phyloP scores from a whole-genome alignment of 1,140 invertebrate genomes.

The Nymphalis io region DNA sequence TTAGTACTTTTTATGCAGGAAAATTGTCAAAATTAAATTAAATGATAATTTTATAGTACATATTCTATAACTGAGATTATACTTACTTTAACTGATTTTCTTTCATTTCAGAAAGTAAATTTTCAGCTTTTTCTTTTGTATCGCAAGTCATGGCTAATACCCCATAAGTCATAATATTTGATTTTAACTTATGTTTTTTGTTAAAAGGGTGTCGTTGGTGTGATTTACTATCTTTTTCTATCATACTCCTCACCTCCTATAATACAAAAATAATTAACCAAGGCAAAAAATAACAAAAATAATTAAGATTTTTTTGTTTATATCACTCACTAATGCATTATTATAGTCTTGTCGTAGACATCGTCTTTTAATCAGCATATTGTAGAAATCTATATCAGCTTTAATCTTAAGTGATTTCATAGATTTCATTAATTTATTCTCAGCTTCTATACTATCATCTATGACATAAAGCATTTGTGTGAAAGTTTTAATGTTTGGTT shows the following conservation, averaged over 20 bases:
- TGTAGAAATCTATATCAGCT: slow-evolving; percentile 91
- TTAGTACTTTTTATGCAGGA: too few species aligned
- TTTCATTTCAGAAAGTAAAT: slow-evolving; percentile 87
- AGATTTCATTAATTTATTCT: slow-evolving; percentile 83
- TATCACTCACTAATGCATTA: slow-evolving; percentile 83
- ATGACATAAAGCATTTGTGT: slow-evolving; percentile 88
- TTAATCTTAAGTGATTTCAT: slow-evolving; percentile 83
- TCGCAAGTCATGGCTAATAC: slow-evolving; percentile 89
- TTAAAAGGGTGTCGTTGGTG: slow-evolving; percentile 56
- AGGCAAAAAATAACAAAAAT: not conserved
- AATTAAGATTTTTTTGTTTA: not conserved
- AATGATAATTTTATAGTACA: not conserved
- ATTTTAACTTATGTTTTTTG: slow-evolving; percentile 81
- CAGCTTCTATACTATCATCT: slow-evolving; percentile 83
- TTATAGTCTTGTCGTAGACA: slow-evolving; percentile 84
- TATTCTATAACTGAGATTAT: not conserved
- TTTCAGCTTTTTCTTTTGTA: slow-evolving; percentile 81
- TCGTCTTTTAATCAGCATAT: slow-evolving; percentile 91
- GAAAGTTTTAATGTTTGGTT: slow-evolving; percentile 90
- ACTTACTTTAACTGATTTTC: slow-evolving; percentile 82
- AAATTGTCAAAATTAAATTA: too few species aligned
- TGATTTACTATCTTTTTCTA: slow-evolving; percentile 77
- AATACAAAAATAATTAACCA: slow-evolving; percentile 40
- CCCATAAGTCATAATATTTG: slow-evolving; percentile 92
- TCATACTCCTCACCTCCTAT: slow-evolving; percentile 83